Evolutionary conservation across 2,113 vertebrate species (phyloP).

Genomic region (Corythaeola cristata): DNA sequence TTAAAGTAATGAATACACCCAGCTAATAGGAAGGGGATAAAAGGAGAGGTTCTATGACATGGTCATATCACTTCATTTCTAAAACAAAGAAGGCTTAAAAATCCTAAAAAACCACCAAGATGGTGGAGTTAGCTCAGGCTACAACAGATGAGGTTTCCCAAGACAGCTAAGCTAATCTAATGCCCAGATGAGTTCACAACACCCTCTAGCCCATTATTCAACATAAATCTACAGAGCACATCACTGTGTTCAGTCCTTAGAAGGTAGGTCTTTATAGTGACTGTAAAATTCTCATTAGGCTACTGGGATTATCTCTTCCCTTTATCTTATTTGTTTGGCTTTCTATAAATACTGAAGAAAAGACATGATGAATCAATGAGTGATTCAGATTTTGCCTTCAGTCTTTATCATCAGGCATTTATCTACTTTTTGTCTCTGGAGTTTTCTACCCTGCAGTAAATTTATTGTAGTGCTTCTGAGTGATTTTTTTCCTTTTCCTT

Average conservation of each 20-base stretch:
- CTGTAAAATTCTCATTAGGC: constrained; percentile 57
- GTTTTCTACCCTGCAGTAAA: constrained; percentile 39
- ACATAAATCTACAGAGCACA: constrained; percentile 39
- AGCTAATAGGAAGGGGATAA: not conserved
- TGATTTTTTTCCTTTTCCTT: not conserved
- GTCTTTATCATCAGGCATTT: constrained; percentile 58
- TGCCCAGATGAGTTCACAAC: not conserved
- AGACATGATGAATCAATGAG: constrained; percentile 49
- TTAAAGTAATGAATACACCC: not conserved
- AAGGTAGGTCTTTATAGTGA: constrained; percentile 43
- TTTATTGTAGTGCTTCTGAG: constrained; percentile 9
- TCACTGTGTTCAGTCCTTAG: constrained; percentile 35
- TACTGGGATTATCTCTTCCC: constrained; percentile 57
- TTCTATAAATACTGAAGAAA: constrained; percentile 51
- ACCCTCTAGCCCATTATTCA: not conserved
- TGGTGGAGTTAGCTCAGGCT: not conserved
- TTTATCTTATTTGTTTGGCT: constrained; percentile 59
- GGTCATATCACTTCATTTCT: not conserved
- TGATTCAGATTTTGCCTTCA: constrained; percentile 61
- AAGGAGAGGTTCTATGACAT: not conserved
- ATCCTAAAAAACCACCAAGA: not conserved
- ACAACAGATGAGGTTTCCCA: not conserved
- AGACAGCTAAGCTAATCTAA: not conserved
- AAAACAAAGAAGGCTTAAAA: not conserved
- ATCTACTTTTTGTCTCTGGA: constrained; percentile 63